Evolutionary conservation across 2,888 invertebrate genomes (phyloP).

Genomic region (Clepsis dumicolana): DNA sequence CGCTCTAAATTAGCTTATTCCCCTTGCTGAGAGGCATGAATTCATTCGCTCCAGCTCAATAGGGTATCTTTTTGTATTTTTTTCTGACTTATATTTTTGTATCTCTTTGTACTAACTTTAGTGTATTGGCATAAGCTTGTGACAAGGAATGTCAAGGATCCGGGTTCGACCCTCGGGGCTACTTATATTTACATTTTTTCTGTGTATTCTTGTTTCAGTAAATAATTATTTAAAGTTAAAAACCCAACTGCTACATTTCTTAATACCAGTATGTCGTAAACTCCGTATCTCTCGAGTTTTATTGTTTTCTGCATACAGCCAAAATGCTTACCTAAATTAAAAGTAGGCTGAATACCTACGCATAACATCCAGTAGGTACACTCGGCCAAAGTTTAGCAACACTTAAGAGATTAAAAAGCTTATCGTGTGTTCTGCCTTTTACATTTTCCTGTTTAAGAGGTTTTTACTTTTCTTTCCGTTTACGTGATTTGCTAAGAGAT

Average conservation of each 20-base stretch:
- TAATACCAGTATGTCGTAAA: not conserved
- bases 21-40: too few species aligned
- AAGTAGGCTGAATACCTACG: constrained; percentile 3
- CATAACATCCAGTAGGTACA: constrained; percentile 11
- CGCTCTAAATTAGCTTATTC: too few species aligned
- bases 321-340: constrained; percentile 9
- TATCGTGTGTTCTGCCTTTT: constrained; percentile 79
- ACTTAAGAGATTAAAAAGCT: constrained; percentile 82
- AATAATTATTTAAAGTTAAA: too few species aligned
- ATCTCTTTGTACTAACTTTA: too few species aligned
- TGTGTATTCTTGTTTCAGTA: too few species aligned
- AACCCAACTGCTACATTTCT: not conserved
- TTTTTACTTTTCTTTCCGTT: constrained; percentile 75
- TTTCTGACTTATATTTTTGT: too few species aligned
- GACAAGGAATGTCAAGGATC: too few species aligned
- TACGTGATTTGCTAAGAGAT: constrained; percentile 74
- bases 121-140: too few species aligned
- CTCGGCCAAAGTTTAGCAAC: constrained; percentile 51
- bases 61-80: too few species aligned
- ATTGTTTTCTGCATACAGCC: not conserved
- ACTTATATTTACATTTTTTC: too few species aligned
- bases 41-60: too few species aligned
- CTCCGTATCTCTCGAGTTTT: not conserved
- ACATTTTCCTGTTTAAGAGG: constrained; percentile 76
- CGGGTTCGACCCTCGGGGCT: too few species aligned